Conservation (phyloP, 1,140 invertebrate genomes). For the Archivesica marissinica region DNA sequence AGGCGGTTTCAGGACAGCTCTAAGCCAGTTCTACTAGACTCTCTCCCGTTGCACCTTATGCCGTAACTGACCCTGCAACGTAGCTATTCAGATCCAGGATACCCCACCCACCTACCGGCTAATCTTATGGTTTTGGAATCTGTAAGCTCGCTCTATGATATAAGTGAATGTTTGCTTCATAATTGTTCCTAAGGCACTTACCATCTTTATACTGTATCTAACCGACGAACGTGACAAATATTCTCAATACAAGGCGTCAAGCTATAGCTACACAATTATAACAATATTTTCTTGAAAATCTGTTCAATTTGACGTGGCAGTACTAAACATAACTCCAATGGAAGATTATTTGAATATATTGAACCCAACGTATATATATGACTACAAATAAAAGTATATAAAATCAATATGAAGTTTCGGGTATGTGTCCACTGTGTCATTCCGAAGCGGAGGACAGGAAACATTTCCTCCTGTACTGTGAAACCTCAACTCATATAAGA, state of each 20-base stretch:
- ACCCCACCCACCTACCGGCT: not conserved
- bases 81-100: not conserved
- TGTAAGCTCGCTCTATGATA: not conserved
- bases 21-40: too few species aligned
- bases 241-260: not conserved
- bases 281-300: not conserved
- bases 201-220: not conserved
- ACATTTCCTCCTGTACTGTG: too few species aligned
- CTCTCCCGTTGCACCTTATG: too few species aligned
- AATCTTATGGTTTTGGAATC: not conserved
- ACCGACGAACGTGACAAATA: too few species aligned
- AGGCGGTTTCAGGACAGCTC: too few species aligned
- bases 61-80: not conserved
- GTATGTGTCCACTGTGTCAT: too few species aligned
- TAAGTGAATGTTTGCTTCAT: not conserved
- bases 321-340: constrained; percentile 30
- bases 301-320: constrained; percentile 60
- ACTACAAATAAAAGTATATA: not conserved
- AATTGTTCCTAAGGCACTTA: not conserved
- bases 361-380: not conserved
- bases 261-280: not conserved
- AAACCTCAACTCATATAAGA: too few species aligned
- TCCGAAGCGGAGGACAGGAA: too few species aligned
- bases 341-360: not conserved
- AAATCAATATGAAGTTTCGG: too few species aligned